Evolutionary conservation across 92 coral and sea anemone genomes (phyloP), one percentile per base, ranked within the genome.

Genomic region (Scolanthus callimorphus): DNA sequence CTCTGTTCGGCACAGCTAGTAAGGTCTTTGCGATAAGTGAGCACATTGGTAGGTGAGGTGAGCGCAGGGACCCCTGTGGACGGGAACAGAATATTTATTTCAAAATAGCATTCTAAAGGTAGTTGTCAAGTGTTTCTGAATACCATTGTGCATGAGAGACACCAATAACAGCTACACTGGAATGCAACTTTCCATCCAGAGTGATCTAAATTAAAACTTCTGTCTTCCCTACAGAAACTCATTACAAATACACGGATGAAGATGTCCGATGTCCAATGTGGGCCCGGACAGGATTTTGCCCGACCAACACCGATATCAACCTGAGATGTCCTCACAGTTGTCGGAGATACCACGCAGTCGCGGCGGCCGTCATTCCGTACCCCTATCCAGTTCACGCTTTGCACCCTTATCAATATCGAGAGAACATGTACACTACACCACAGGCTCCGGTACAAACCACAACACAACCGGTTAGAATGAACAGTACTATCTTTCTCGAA

Each of bases 221-320:
- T n/a, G n/a, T n/a, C n/a, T n/a, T n/a, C n/a, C n/a, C n/a, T n/a
- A 4, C 37, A 60, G 66, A 60, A 25, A 60, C 55, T 51, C 53
- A 41, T 20, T 50, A 9, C 11, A 25, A 66, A 17, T 53, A 53
- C 53, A 27, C 51, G 8, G 85, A 78, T 51, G 56, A 56, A 45
- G 76, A 47, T 15, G 85, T 78, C 3, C 76, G 76, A 29, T 78
- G 78, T 29, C 85, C 85, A 9, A 73, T 54, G 26, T 78, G 74
- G 85, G 73, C 61, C 25, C 71, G 43, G 45, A 45, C 51, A 2
- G 85, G 85, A 17, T 78, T 43, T 21, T 78, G 85, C 39, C 52
- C 13, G 20, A 62, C 79, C 12, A 78, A 69, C 38, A 38, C 24
- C 11, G 79, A 78, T 20, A 78, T 78, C 24, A 24, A 70, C 0